These are phyloP conservation scores for Chitala chitala DNA, from an alignment of 2,113 vertebrate species.

Conservation along the genomic window DNA sequence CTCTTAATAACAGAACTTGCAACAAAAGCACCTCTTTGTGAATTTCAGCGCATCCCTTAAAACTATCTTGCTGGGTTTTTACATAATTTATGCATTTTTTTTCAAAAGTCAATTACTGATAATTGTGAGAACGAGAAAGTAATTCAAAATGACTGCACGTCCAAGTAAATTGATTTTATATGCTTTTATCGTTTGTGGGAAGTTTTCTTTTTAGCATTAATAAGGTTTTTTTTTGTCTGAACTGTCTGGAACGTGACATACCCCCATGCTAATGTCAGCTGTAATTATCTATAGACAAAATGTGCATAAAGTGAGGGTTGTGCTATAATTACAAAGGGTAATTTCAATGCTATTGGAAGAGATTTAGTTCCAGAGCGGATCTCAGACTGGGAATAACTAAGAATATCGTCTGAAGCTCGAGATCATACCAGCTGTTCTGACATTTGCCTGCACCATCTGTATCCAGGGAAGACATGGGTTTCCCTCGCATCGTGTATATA, in stretches of 20 bases:
- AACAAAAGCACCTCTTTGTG: constrained; percentile 12
- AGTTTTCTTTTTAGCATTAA: constrained; percentile 10
- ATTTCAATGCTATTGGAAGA: constrained; percentile 36
- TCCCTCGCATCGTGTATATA: neutral
- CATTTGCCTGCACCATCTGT: neutral
- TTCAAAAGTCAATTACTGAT: constrained; percentile 16
- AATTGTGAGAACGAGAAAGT: constrained; percentile 30
- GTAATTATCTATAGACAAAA: neutral
- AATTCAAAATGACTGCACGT: constrained; percentile 38
- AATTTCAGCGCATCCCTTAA: constrained; percentile 19
- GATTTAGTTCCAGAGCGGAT: neutral
- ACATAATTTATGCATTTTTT: constrained; percentile 37
- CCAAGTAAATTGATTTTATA: constrained; percentile 17
- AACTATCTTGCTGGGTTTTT: constrained; percentile 24
- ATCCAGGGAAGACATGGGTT: neutral
- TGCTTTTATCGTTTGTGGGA: constrained; percentile 31
- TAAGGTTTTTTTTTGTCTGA: neutral
- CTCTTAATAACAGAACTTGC: neutral
- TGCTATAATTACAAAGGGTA: constrained; percentile 33
- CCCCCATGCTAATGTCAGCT: neutral
- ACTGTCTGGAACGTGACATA: neutral
- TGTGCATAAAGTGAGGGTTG: neutral
- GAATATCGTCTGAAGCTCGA: neutral
- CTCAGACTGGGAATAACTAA: neutral
- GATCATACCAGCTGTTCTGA: constrained; percentile 30